Evolutionary conservation across 2,797 vertebrate species (phyloP).

Genomic region (Ceryle rudis): DNA sequence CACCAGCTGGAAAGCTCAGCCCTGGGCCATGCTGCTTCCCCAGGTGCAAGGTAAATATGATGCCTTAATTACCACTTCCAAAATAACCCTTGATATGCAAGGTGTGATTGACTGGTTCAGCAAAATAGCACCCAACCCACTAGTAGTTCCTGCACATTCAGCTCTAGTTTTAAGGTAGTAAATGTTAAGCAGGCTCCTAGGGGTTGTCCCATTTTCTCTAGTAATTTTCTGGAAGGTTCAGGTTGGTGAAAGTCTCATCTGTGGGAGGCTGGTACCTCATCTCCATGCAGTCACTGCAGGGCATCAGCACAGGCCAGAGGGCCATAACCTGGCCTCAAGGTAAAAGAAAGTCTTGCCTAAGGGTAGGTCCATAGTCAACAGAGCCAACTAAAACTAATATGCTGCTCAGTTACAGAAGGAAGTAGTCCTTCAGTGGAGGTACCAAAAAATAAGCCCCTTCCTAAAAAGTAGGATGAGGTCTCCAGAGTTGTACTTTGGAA

Average conservation of each 20-base stretch:
- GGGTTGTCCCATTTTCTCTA: not conserved
- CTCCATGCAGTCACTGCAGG: fast-evolving
- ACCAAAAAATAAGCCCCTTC: not conserved
- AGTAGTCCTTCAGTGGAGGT: not conserved
- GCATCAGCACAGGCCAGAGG: not conserved
- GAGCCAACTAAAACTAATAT: not conserved
- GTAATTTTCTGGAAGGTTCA: not conserved
- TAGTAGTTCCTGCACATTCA: fast-evolving
- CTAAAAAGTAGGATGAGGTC: not conserved
- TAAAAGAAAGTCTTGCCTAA: not conserved
- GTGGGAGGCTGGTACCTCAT: not conserved
- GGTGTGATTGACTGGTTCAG: not conserved
- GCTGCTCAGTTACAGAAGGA: not conserved
- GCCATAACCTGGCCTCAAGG: not conserved
- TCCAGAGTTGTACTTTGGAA: not conserved
- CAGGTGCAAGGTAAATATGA: not conserved
- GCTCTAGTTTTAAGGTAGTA: not conserved
- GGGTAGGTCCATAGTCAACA: not conserved
- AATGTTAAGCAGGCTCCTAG: not conserved
- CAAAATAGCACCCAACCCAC: not conserved
- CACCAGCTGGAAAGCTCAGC: not conserved
- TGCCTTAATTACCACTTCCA: not conserved
- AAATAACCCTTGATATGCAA: not conserved
- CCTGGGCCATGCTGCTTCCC: not conserved
- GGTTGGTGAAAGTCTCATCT: not conserved